Evolutionary conservation across 1,140 invertebrate genomes (phyloP), one percentile per base, ranked within the genome.

Genomic region (Euura lappo): DNA sequence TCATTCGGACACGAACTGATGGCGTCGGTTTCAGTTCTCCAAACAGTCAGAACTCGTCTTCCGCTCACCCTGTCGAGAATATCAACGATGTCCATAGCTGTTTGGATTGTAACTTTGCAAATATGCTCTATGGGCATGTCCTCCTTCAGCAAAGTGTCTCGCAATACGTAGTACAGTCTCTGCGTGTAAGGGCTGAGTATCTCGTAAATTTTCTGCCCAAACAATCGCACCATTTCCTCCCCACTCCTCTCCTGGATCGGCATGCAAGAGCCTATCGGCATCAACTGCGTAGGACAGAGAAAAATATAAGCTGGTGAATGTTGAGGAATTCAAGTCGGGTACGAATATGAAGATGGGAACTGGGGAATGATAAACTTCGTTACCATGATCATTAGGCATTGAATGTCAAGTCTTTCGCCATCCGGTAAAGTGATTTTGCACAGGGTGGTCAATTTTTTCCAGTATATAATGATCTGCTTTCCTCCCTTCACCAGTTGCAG

Each of bases 101-200:
- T 79, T 70, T 89, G 79, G n/a, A 85, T 76, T 6, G 79, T 83
- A 47, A 79, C 72, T 89, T 89, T 79, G 81, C 82, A 77, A 86
- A 89, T 78, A 72, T 78, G 51, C 86, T 88, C 76, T 74, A 86
- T 73, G 28, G 81, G 81, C 69, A 86, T 77, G 75, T 83, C 78
- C 69, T 80, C 76, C 71, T 80, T 86, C 45, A 80, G 42, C 72
- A 87, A 77, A 10, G 89, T 78, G 79, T 91, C 89, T 70, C 92
- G 85, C 71, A 92, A 84, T 5, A 86, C 83, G 73, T 93, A 94
- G 45, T 88, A 89, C 3, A 92, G 79, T 70, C 92, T 87, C 2
- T 92, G 88, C 2, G 92, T 91, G 44, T 90, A 87, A 75, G 91
- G 90, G 69, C 90, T 91, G 4, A 90, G 90, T 28, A 90, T 87